Conservation (phyloP, 2,888 invertebrate genomes). For the Drosophila diplacantha region DNA sequence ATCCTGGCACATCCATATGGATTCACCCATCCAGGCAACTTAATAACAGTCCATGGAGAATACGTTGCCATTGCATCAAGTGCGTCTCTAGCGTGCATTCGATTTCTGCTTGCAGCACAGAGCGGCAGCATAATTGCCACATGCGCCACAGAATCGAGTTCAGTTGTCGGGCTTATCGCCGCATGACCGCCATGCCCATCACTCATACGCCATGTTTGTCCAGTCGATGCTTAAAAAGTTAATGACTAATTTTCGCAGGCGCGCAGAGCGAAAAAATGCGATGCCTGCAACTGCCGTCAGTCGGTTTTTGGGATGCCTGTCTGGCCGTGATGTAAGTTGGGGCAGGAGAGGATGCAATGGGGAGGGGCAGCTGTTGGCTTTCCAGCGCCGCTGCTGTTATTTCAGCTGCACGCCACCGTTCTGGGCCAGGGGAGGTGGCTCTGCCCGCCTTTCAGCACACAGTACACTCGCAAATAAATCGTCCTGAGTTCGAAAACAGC, state of each 20-base stretch:
- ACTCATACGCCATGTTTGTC: slow-evolving; percentile 71
- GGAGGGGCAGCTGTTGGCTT: slow-evolving; percentile 14
- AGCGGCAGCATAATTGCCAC: slow-evolving; percentile 62
- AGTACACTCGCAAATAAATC: slow-evolving; percentile 15
- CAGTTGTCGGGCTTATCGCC: slow-evolving; percentile 57
- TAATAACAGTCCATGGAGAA: slow-evolving; percentile 54
- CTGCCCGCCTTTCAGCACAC: slow-evolving; percentile 24
- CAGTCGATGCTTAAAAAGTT: slow-evolving; percentile 71
- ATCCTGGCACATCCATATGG: slow-evolving; percentile 5
- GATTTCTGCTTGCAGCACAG: slow-evolving; percentile 9
- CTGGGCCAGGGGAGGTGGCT: background rate
- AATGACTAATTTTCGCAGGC: slow-evolving; percentile 68
- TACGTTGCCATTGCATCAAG: slow-evolving; percentile 36
- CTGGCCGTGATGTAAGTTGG: slow-evolving; percentile 43
- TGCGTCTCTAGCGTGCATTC: slow-evolving; percentile 28
- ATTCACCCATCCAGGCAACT: slow-evolving; percentile 42
- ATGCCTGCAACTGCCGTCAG: slow-evolving; percentile 57
- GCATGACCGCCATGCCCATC: slow-evolving; percentile 57
- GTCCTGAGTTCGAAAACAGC: background rate
- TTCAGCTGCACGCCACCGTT: slow-evolving; percentile 60
- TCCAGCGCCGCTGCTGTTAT: slow-evolving; percentile 45
- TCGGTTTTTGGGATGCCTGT: slow-evolving; percentile 54
- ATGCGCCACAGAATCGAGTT: slow-evolving; percentile 63
- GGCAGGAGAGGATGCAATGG: background rate
- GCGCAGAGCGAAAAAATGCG: slow-evolving; percentile 39